Base-by-base conservation (phyloP, 2,113 vertebrate genomes). In the Ceyx margarethae region DNA sequence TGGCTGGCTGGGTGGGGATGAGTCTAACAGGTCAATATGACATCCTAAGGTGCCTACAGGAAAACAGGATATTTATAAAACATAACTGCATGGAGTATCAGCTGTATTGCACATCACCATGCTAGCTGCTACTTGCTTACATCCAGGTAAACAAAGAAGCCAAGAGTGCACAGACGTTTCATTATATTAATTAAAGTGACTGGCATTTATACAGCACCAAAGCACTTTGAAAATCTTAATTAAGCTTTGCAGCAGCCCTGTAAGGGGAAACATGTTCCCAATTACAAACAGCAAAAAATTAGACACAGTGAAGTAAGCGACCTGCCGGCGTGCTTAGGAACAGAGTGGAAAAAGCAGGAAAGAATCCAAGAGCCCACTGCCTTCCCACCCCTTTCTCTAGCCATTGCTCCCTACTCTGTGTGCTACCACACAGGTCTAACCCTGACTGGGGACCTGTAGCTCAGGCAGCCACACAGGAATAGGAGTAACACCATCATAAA, bases 141-240 rank as follows among this genome's bases (percentile, higher is more conserved):
- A 80, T 43, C 29, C 51, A 89, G 71, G 69, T 82, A 92, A 92
- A 96, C 78, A 93, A 95, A 91, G 87, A 71, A 93, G 89, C 87
- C 87, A 83, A 87, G 79, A 83, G 35, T 23, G 78, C 0, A 0
- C 75, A 93, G 89, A 68, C 91, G 71, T 93, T 93, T 92, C 76
- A 85, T 92, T 94, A 93, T 85, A 87, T 95, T 96, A 94, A 96
- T 93, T 95, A 91, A 95, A 95, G 93, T 91, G 81, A 95, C 79
- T 94, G 94, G 81, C 94, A 92, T 93, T 91, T 87, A 64, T 91
- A 91, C 72, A 95, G 85, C 75, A 93, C 87, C 89, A 89, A 67
- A 92, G 92, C 79, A 94, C 94, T 94, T 81, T 64, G 84, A 68
- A 96, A 91, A 95, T 95, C 92, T 95, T 96, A 93, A 95, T 96